A percentile compares a stretch with the other conserved stretches of the same genome.
phyloP scores from a whole-genome alignment of 2,888 invertebrate species.

The Cylloceria caligata region DNA sequence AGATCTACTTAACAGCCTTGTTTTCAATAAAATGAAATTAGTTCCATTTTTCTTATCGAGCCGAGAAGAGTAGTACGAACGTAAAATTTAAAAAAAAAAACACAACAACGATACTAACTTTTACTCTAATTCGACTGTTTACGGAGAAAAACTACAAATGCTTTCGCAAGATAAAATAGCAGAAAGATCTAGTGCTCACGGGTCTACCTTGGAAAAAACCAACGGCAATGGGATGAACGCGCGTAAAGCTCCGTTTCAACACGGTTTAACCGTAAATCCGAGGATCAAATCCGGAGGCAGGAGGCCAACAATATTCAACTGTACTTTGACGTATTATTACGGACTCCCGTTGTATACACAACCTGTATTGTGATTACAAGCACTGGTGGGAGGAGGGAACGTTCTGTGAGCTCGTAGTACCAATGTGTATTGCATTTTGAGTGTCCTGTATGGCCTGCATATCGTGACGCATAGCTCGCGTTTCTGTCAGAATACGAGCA shows the following conservation, averaged over 20 bases:
- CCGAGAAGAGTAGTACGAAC: no score
- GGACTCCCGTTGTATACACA: constrained; percentile 4
- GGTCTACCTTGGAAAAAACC: background rate
- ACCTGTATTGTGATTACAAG: constrained; percentile 54
- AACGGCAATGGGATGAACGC: constrained; percentile 18
- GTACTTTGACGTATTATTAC: constrained; percentile 37
- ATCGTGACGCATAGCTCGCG: background rate
- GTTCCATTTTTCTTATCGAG: no score
- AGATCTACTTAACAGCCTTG: no score
- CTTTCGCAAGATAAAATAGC: no score
- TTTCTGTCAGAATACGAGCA: constrained; percentile 25
- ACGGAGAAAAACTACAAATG: no score
- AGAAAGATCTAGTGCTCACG: no score
- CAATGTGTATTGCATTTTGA: constrained; percentile 15
- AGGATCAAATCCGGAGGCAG: constrained; percentile 39
- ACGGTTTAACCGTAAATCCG: constrained; percentile 49
- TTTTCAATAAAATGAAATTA: no score
- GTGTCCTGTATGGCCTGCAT: constrained; percentile 1
- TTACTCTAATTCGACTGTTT: no score
- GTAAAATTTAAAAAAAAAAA: no score
- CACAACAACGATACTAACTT: no score
- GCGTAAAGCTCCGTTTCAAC: constrained; percentile 33
- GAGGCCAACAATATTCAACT: constrained; percentile 28
- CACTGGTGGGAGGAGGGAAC: constrained; percentile 32
- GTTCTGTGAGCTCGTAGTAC: constrained; percentile 2